These are phyloP conservation scores for Temnothorax ravouxi DNA, from an alignment of 2,888 invertebrate genomes.

Conservation along the genomic window DNA sequence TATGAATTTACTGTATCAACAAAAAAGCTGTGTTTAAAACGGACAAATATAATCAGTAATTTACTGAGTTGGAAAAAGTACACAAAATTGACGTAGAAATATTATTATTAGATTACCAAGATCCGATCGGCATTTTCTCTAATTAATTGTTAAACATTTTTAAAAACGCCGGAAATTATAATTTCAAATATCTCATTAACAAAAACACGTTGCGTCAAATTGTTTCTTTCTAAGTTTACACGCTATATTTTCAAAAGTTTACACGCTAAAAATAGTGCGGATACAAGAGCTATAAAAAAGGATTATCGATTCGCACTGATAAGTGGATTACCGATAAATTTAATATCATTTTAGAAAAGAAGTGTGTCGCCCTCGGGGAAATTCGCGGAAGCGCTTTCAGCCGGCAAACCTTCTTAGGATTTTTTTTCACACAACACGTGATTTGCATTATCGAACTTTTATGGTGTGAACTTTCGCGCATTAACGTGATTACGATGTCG, in stretches of 20 bases:
- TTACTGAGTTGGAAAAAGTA: too few relatives aligned
- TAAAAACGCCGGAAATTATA: too few relatives aligned
- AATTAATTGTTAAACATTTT: too few relatives aligned
- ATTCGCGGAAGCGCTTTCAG: constrained; percentile 12
- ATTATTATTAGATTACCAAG: too few relatives aligned
- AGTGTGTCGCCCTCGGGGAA: background rate
- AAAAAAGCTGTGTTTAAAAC: too few relatives aligned
- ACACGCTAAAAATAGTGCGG: background rate
- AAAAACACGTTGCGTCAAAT: background rate
- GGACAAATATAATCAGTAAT: too few relatives aligned
- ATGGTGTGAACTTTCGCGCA: constrained; percentile 42
- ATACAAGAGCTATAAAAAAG: background rate
- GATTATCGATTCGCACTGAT: constrained; percentile 12
- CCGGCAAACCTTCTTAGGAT: background rate
- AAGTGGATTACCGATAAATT: constrained; percentile 9
- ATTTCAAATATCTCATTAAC: background rate
- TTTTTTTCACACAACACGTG: constrained; percentile 33
- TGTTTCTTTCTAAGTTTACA: background rate
- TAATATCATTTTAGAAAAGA: constrained; percentile 26
- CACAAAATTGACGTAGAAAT: too few relatives aligned
- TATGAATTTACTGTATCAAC: too few relatives aligned
- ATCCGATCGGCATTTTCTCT: too few relatives aligned
- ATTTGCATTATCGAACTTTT: constrained; percentile 49
- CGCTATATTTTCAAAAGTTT: background rate
- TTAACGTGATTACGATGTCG: constrained; percentile 45